Percentiles rank a stretch among this genome's conserved stretches.
Conservation (phyloP, 2,113 vertebrate genomes). For the Hippocampus abdominalis region DNA sequence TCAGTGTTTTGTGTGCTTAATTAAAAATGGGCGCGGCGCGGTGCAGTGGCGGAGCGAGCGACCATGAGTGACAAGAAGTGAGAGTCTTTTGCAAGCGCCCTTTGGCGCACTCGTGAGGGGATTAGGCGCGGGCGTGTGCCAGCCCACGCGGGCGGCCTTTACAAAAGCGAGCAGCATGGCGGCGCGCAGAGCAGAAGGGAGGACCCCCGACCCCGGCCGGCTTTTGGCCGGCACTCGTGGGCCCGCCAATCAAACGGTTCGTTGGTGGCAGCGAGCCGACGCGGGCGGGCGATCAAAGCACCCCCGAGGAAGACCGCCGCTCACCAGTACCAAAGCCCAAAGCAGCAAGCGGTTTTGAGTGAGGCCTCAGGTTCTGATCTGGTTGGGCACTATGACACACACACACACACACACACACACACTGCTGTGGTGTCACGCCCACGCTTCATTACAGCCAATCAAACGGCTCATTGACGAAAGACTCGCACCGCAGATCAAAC, state of each 20-base stretch:
- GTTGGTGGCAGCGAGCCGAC: neutral
- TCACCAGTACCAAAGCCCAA: neutral
- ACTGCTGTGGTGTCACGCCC: neutral
- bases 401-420: neutral
- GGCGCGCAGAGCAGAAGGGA: neutral
- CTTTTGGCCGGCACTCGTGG: neutral
- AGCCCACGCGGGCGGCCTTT: neutral
- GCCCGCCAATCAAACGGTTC: neutral
- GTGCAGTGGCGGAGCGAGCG: too few relatives aligned
- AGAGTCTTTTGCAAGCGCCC: neutral
- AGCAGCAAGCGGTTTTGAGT: neutral
- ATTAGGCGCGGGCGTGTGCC: neutral
- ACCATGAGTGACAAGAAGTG: neutral
- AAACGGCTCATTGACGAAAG: neutral
- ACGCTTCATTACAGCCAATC: constrained; percentile 1
- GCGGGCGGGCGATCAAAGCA: neutral
- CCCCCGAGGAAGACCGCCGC: neutral
- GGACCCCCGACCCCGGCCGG: neutral
- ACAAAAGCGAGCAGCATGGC: constrained; percentile 1
- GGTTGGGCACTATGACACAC: neutral
- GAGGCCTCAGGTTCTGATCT: neutral
- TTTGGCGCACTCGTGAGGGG: neutral
- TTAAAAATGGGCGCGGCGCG: neutral
- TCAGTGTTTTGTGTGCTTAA: neutral
- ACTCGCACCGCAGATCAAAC: neutral